Conservation (phyloP, 1,140 invertebrate species). For the Zaprionus lachaisei region DNA sequence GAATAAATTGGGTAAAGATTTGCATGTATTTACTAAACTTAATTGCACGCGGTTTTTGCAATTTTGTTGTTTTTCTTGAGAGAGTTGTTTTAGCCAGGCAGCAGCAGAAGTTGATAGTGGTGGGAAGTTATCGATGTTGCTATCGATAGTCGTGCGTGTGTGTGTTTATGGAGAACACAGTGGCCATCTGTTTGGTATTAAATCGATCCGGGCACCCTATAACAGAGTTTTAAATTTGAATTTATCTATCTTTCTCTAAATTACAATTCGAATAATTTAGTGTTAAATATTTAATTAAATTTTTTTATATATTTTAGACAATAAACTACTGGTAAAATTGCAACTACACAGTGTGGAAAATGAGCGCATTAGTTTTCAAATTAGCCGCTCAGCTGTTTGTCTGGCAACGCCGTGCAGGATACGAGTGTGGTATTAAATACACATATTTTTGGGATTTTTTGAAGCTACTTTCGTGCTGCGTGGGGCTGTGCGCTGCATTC, state of each 20-base stretch:
- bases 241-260: background rate
- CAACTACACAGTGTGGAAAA: background rate
- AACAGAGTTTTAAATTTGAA: background rate
- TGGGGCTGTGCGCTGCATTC: conserved; percentile 18
- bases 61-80: conserved; percentile 50
- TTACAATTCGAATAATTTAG: background rate
- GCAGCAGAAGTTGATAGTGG: conserved; percentile 12
- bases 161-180: background rate
- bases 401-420: conserved; percentile 26
- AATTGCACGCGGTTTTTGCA: conserved; percentile 52
- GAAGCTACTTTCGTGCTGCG: background rate
- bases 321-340: background rate
- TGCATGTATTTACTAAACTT: conserved; percentile 15
- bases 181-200: background rate
- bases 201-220: conserved; percentile 2
- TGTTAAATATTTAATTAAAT: background rate
- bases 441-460: conserved; percentile 34
- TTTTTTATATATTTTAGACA: background rate
- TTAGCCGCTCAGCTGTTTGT: background rate
- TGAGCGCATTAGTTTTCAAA: background rate
- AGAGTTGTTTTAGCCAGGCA: conserved; percentile 32
- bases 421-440: conserved; percentile 23
- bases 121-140: conserved; percentile 20
- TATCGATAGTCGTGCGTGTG: conserved; percentile 10
- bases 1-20: background rate